Evolutionary conservation across 2,113 vertebrate genomes (phyloP).

Genomic region (Bagarius yarrelli): DNA sequence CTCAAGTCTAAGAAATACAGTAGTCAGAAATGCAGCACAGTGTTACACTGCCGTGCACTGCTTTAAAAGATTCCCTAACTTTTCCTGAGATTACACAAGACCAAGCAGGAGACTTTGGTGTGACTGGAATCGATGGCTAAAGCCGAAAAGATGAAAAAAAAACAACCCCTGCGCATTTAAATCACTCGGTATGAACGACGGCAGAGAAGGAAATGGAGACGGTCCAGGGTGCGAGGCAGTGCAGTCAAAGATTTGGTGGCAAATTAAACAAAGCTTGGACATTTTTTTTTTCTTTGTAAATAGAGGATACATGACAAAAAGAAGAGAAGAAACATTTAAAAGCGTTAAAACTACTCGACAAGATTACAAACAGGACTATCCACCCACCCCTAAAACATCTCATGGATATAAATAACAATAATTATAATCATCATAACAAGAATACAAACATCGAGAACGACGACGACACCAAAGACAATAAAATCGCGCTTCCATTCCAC

Average conservation of each 20-base stretch:
- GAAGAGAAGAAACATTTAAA: conserved; percentile 57
- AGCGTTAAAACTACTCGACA: conserved; percentile 56
- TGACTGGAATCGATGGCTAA: conserved; percentile 60
- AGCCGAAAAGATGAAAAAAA: neutral
- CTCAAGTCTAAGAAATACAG: conserved; percentile 50
- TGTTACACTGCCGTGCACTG: conserved; percentile 2
- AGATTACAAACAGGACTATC: conserved; percentile 72
- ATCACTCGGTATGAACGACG: conserved; percentile 48
- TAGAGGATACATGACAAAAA: conserved; percentile 49
- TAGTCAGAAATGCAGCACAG: conserved; percentile 48
- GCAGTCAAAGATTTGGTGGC: conserved; percentile 76
- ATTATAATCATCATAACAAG: conserved; percentile 63
- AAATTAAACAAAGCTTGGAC: conserved; percentile 63
- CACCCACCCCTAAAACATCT: conserved; percentile 67
- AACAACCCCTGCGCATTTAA: conserved; percentile 21
- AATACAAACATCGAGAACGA: conserved; percentile 51
- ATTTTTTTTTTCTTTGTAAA: neutral
- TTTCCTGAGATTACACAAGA: conserved; percentile 76
- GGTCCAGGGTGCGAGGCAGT: conserved; percentile 75
- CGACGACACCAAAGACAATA: conserved; percentile 51
- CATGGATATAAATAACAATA: conserved; percentile 79
- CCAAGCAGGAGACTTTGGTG: conserved; percentile 71
- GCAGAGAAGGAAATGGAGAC: conserved; percentile 58
- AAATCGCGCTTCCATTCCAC: conserved; percentile 62
- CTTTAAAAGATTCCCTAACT: conserved; percentile 42